Evolutionary conservation across 2,888 invertebrate species (phyloP), one percentile per base, ranked within the genome.

Genomic region (Gymnoscelis rufifasciata): DNA sequence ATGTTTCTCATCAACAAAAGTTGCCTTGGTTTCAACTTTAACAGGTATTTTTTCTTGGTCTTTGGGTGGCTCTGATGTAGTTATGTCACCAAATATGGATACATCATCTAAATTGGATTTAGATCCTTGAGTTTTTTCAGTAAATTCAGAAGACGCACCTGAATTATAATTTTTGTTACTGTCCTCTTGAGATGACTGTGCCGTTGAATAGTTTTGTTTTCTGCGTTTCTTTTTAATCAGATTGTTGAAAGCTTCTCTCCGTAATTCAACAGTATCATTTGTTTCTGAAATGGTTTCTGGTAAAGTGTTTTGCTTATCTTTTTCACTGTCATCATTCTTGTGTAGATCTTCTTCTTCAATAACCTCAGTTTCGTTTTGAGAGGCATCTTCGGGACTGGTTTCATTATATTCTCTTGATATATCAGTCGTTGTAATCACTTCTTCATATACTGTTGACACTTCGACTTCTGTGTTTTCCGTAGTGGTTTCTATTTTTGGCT

Each of bases 121-220:
- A n/a, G 77, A 71, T 23, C 54, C 57, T 57, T 78, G 74, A 5
- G 76, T 72, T 63, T 67, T 75, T 28, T 74, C 71, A 46, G 83
- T 78, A 59, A 84, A 83, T 64, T 87, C 81, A 1, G 87, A 80
- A 29, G 87, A 82, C 19, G 84, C 78, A 24, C 83, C 77, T 56
- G 75, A 78, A 23, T 80, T 59, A 57, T 81, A 77, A 59, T 76
- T 77, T 43, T 78, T 62, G 36, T 69, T 50, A 48, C 77, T 69
- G 33, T 80, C 77, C 53, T 68, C 61, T 61, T 87, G 68, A 56
- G 83, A 40, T 23, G 41, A 30, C 78, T 89, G 76, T 61, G 82
- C 74, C 11, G 78, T 71, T 38, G 71, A 60, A 56, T 62, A 68
- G 59, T 79, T 88, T 43, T 77, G 75, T 59, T 76, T 80, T 19